These are phyloP conservation scores for Hyperopisus bebe DNA, from an alignment of 2,113 vertebrate species.

Conservation along the genomic window DNA sequence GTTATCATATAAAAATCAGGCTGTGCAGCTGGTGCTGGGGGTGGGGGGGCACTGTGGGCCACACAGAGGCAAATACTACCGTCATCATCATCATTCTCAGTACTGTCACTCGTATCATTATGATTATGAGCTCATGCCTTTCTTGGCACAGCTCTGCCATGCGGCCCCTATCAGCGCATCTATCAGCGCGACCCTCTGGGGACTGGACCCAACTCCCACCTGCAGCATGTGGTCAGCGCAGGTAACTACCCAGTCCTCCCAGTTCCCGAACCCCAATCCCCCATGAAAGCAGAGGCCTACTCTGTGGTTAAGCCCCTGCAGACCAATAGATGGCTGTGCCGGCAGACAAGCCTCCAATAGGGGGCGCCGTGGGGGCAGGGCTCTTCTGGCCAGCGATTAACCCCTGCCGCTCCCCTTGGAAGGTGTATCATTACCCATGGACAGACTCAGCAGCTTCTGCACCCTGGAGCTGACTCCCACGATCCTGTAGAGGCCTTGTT, in stretches of 20 bases:
- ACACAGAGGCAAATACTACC: not conserved
- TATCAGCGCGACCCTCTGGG: not conserved
- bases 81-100: not conserved
- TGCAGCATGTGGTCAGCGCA: not conserved
- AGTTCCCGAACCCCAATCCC: not conserved
- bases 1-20: not conserved
- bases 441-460: conserved; percentile 81
- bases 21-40: not conserved
- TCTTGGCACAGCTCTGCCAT: not conserved
- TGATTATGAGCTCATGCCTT: not conserved
- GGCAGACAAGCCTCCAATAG: not conserved
- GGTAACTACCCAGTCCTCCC: not conserved
- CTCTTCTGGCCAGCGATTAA: not conserved
- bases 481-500: conserved; percentile 91
- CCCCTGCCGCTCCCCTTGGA: not conserved
- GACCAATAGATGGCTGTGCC: not conserved
- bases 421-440: conserved; percentile 77
- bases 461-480: conserved; percentile 92
- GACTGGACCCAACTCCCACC: not conserved
- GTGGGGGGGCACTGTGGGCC: not conserved
- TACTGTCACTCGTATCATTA: not conserved
- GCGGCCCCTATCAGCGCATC: not conserved
- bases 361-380: not conserved
- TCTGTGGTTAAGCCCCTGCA: not conserved
- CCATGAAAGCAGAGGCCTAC: not conserved